Evolutionary conservation across 2,113 vertebrate species (phyloP).

Genomic region (Carollia perspicillata): DNA sequence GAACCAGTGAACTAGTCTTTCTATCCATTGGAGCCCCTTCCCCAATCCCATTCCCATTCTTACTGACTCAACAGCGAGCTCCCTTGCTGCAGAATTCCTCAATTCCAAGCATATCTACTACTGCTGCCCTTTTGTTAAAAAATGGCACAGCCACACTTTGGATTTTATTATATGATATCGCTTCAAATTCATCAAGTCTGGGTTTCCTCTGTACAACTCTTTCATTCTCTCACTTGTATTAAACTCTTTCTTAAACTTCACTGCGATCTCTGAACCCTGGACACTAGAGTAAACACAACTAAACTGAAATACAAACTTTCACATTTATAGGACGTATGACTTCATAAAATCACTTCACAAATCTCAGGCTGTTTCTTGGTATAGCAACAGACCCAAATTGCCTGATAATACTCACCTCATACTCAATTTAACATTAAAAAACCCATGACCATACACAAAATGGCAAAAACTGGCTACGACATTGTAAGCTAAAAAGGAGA

Average conservation of each 20-base stretch:
- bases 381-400: not conserved
- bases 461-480: not conserved
- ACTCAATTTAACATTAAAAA: not conserved
- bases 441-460: not conserved
- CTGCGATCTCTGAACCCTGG: not conserved
- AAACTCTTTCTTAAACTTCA: not conserved
- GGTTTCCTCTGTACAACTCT: not conserved
- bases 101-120: not conserved
- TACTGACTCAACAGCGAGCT: not conserved
- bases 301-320: constrained; percentile 23
- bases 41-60: not conserved
- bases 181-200: not conserved
- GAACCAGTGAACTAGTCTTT: not conserved
- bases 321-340: not conserved
- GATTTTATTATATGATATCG: not conserved
- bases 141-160: not conserved
- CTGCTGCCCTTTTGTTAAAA: not conserved
- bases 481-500: constrained; percentile 20
- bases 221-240: not conserved
- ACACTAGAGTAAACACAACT: not conserved
- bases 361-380: not conserved
- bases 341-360: constrained; percentile 2
- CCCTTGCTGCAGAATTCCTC: not conserved
- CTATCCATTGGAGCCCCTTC: not conserved
- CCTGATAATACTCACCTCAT: not conserved